Evolutionary conservation across 2,888 invertebrate species (phyloP), one percentile per base, ranked within the genome.

Genomic region (Polyommatus iphigenia): DNA sequence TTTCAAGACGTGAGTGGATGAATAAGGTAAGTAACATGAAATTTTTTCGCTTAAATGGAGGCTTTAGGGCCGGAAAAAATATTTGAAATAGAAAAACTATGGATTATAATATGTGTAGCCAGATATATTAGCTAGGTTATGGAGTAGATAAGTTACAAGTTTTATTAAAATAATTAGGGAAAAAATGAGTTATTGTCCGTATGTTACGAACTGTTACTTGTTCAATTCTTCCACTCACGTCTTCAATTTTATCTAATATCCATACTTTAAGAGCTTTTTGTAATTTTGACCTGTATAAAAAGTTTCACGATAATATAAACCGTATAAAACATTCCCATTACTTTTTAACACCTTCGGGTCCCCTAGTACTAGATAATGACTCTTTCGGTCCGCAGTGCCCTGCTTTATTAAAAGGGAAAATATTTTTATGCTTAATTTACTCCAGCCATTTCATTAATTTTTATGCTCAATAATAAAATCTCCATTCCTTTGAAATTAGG

Each of bases 351-450:
- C 67, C 67, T 67, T 67, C 29, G 67, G 29, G 67, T 29, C 67
- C 67, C 67, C 41, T 46, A 50, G 41, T 72, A 41, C 8, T 41
- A 72, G 36, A 46, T 54, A 75, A 50, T 24, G 18, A 29, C 32
- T 24, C 29, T 73, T 50, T 50, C 50, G 18, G 54, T 50, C 13
- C 46, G 54, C 24, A 80, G 79, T 78, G 78, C 78, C 78, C 79
- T 77, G 78, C 77, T 77, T 82, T 82, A 81, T 81, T 81, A 83
- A 84, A 81, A 57, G 79, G 80, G 79, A 81, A 81, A 82, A 80
- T 77, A 80, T 78, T 80, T 81, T 83, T 84, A 84, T 81, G 80
- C 81, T 80, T 81, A 81, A 81, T 84, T 85, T 81, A 84, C 84
- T 83, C 80, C 79, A 81, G 81, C 81, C 81, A 80, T 80, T 80